Evolutionary conservation across 23 tunicate genomes (phyloP).

Genomic region (Diplosoma virens): DNA sequence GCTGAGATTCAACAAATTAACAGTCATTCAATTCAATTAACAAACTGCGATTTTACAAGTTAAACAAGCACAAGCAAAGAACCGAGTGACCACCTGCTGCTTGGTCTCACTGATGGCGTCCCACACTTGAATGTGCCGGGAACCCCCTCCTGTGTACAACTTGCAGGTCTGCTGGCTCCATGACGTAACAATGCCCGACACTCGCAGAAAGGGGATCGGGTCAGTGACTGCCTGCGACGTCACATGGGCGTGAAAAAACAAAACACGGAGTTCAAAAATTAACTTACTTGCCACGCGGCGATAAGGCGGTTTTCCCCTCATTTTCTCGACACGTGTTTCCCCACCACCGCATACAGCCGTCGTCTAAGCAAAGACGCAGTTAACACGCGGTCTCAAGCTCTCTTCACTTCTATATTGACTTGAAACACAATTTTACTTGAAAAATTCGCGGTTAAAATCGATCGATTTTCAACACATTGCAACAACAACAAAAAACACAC

Average conservation of each 20-base stretch:
- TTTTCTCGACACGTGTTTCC: constrained; percentile 42
- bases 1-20: constrained; percentile 20
- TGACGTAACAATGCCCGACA: constrained; percentile 49
- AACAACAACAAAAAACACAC: no score
- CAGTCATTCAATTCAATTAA: background rate
- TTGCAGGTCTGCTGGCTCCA: constrained; percentile 59
- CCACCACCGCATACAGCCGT: constrained; percentile 86
- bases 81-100: constrained; percentile 48
- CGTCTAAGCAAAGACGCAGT: no score
- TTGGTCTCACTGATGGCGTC: constrained; percentile 52
- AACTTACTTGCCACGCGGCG: constrained; percentile 84
- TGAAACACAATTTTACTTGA: no score
- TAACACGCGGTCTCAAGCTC: no score
- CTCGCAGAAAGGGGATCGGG: constrained; percentile 34
- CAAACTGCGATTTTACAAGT: no score
- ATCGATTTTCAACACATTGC: no score
- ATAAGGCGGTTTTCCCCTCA: constrained; percentile 26
- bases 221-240: constrained; percentile 69
- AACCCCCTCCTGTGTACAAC: constrained; percentile 68
- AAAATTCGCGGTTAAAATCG: no score
- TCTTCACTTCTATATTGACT: no score
- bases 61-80: no score
- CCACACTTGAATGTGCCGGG: constrained; percentile 73
- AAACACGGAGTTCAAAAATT: no score
- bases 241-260: no score